phyloP scores from a whole-genome alignment of 2,797 vertebrate species.

The Sebastes wilsoni region DNA sequence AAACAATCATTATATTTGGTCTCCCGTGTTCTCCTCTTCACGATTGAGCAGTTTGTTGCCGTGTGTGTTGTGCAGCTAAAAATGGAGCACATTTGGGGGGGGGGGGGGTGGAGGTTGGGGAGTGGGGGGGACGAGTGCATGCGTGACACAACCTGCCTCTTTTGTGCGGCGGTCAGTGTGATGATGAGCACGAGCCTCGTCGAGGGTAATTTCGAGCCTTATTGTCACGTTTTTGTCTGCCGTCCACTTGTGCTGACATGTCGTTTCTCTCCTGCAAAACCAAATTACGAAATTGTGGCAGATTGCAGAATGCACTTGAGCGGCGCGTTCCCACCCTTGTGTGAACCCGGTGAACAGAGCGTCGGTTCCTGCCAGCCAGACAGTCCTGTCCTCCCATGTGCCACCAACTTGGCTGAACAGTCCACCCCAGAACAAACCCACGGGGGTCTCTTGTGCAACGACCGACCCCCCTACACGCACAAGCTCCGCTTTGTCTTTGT shows the following conservation, averaged over 20 bases:
- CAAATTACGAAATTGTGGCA: slow-evolving; percentile 49
- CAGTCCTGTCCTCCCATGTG: slow-evolving; percentile 38
- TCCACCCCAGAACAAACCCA: slow-evolving; percentile 47
- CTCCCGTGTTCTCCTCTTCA: slow-evolving; percentile 53
- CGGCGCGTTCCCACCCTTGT: slow-evolving; percentile 38
- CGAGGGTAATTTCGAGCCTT: slow-evolving; percentile 37
- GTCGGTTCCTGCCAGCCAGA: slow-evolving; percentile 48
- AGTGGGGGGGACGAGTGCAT: slow-evolving; percentile 11
- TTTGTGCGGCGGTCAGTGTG: slow-evolving; percentile 40
- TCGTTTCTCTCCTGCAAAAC: slow-evolving; percentile 25
- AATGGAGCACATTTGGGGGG: slow-evolving; percentile 11
- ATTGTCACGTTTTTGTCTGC: slow-evolving; percentile 38
- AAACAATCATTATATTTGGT: slow-evolving; percentile 75
- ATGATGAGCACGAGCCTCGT: slow-evolving; percentile 35
- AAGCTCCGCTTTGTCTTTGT: slow-evolving; percentile 49
- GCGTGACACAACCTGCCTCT: slow-evolving; percentile 47
- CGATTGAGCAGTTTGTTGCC: slow-evolving; percentile 40
- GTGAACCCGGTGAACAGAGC: slow-evolving; percentile 15
- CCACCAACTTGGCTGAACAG: slow-evolving; percentile 56
- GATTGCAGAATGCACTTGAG: slow-evolving; percentile 51
- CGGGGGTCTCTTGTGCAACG: slow-evolving; percentile 30
- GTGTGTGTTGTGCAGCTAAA: slow-evolving; percentile 50
- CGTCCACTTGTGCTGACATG: slow-evolving; percentile 52
- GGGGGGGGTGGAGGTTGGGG: accelerated
- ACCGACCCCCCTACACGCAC: slow-evolving; percentile 9